Conservation (phyloP, 2,888 invertebrate species). For the Mesoligia furuncula region DNA sequence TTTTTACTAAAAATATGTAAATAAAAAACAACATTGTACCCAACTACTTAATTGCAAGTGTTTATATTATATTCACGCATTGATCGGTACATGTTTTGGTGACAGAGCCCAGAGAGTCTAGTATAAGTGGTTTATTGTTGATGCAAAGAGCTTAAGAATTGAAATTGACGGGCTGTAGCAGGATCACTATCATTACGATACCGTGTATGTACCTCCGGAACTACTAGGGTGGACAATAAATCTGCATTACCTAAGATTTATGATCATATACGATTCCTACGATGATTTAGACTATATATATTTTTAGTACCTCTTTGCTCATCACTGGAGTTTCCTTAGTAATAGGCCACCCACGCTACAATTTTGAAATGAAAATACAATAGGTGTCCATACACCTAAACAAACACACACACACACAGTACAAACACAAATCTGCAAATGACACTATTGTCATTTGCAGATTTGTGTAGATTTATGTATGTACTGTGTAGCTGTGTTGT, state of each 20-base stretch:
- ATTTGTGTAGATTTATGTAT: not conserved
- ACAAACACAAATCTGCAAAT: too few relatives aligned
- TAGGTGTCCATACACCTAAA: not conserved
- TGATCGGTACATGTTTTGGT: slow-evolving; percentile 33
- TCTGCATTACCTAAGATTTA: slow-evolving; percentile 58
- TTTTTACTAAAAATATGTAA: not conserved
- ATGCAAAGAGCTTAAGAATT: slow-evolving; percentile 54
- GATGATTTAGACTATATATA: slow-evolving; percentile 28
- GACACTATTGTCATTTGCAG: not conserved
- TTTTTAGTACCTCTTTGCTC: slow-evolving; percentile 50
- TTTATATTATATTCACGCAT: slow-evolving; percentile 25
- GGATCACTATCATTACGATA: slow-evolving; percentile 51
- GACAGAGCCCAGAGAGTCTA: slow-evolving; percentile 31
- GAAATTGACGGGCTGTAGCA: slow-evolving; percentile 53
- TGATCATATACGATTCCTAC: slow-evolving; percentile 24
- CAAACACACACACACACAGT: too few relatives aligned
- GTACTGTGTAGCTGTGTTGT: slow-evolving; percentile 1
- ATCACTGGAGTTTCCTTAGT: slow-evolving; percentile 38
- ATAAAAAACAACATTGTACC: not conserved
- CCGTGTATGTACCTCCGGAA: slow-evolving; percentile 29
- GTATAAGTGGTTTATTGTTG: slow-evolving; percentile 44
- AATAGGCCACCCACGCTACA: slow-evolving; percentile 71
- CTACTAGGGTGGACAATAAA: slow-evolving; percentile 48
- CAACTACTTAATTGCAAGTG: not conserved
- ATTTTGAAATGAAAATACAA: slow-evolving; percentile 70